Evolutionary conservation across 2,888 invertebrate species (phyloP).

Genomic region (Melanotus villosus): DNA sequence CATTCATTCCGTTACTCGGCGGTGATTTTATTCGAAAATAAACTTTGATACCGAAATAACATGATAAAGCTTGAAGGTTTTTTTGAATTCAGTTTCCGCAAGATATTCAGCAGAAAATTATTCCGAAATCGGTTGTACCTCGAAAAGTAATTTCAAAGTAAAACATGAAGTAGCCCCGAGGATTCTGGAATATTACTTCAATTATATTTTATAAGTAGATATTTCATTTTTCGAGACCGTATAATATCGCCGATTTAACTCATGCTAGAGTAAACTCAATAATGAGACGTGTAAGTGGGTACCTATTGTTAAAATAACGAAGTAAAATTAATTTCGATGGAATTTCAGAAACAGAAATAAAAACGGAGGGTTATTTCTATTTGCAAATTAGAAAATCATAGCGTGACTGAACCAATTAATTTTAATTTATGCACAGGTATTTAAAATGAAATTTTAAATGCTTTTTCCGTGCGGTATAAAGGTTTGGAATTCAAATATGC

Average conservation of each 20-base stretch:
- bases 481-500: too few species aligned
- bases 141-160: constrained; percentile 20
- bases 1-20: background rate
- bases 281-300: background rate
- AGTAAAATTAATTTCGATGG: background rate
- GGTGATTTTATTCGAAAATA: background rate
- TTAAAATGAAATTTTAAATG: too few species aligned
- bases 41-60: background rate
- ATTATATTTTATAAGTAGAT: constrained; percentile 9
- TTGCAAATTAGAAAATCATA: background rate
- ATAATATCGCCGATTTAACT: background rate
- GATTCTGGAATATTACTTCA: constrained; percentile 4
- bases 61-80: background rate
- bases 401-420: background rate
- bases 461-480: too few species aligned
- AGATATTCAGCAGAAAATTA: background rate
- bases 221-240: background rate
- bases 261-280: background rate
- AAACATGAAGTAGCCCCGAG: constrained; percentile 1
- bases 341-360: background rate
- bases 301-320: constrained; percentile 13
- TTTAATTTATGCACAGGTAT: background rate
- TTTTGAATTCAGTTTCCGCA: background rate
- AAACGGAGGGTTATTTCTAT: background rate
- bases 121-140: background rate